Evolutionary conservation across 2,113 vertebrate species (phyloP), one percentile per base, ranked within the genome.

Genomic region (Sarotherodon lohbergeri): DNA sequence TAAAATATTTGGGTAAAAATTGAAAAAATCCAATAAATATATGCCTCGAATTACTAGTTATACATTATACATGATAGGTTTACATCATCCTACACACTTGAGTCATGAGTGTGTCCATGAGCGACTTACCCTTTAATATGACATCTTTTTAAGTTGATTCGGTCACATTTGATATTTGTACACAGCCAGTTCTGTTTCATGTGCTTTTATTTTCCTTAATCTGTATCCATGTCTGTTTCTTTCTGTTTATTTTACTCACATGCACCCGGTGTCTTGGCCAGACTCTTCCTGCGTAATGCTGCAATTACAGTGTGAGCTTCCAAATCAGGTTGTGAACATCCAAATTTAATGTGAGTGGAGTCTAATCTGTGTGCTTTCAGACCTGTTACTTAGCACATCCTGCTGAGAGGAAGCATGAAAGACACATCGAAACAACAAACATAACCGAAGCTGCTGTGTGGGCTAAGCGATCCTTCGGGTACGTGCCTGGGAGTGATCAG

Each of bases 401-500:
- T 71, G 91, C 81, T 86, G 79, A 83, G 85, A 90, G 63, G 3
- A 71, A 29, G 46, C 16, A 55, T 59, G 50, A 71, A 55, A 78
- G 50, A 78, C 79, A 84, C 61, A 34, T 17, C 12, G 46, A 57
- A 88, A 81, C 54, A 88, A 85, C 85, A 90, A 91, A 83, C 48
- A 66, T 14, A 73, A 84, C 43, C 3, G 9, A 61, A 82, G 57
- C 83, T 57, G 41, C 84, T 81, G 89, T 86, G 91, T 92, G 91
- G 89, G 92, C 88, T 94, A 81, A 92, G 88, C 76, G 34, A 68
- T 92, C 93, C 92, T 88, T 76, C 19, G 82, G 92, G 93, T 91
- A 66, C 7, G 83, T 89, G 93, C 89, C 88, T 85, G 66, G 73
- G 85, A 93, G 88, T 88, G 90, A 92, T 92, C 87, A 54, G 89